phyloP scores from a whole-genome alignment of 2,797 vertebrate genomes.

The Delichon dasypus region DNA sequence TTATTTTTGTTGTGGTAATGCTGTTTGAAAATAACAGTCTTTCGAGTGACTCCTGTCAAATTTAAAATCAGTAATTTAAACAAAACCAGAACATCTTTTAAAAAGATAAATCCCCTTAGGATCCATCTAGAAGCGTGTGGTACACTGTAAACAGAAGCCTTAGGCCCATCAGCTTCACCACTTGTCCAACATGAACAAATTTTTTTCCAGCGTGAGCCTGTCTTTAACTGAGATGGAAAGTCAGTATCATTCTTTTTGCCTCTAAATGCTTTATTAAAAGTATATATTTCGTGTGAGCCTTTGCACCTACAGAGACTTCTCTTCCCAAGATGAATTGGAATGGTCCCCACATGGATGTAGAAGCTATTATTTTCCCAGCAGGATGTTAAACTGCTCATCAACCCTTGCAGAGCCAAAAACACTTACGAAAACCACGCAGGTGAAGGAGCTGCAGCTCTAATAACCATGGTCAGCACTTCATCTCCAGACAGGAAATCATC shows the following conservation, averaged over 20 bases:
- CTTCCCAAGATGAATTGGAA: slow-evolving; percentile 4
- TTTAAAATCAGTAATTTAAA: not conserved
- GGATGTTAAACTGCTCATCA: slow-evolving; percentile 43
- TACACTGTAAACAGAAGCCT: not conserved
- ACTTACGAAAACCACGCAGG: not conserved
- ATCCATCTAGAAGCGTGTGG: not conserved
- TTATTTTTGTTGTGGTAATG: not conserved
- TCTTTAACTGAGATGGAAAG: not conserved
- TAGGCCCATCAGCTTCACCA: not conserved
- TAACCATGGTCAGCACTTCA: not conserved
- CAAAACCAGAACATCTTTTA: not conserved
- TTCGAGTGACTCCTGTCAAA: not conserved
- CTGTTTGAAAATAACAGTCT: not conserved
- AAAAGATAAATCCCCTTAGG: not conserved
- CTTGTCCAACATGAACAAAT: not conserved
- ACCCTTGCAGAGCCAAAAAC: slow-evolving; percentile 11
- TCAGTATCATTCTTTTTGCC: not conserved
- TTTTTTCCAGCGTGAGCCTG: not conserved
- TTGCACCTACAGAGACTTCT: not conserved
- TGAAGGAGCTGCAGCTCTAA: not conserved
- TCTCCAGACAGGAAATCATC: not conserved
- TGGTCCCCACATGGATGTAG: not conserved
- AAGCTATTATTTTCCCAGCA: slow-evolving; percentile 53
- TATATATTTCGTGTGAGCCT: not conserved
- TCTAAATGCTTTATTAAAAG: not conserved